A percentile compares a stretch with the other conserved stretches of the same genome.
Evolutionary conservation across 2,113 vertebrate species (phyloP).

Genomic region (Rhinoderma darwinii): DNA sequence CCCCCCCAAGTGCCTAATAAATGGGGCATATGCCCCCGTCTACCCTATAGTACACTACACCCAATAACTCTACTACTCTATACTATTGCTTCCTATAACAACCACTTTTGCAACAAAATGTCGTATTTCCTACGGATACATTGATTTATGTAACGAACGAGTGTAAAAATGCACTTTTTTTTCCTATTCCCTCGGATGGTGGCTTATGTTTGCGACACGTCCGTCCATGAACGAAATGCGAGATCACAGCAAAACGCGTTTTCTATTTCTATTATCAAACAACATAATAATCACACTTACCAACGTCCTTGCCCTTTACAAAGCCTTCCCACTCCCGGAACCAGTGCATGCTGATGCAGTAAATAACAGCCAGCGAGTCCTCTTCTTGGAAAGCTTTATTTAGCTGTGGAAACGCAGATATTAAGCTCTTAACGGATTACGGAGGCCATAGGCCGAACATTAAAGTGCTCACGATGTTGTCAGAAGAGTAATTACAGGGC

Average conservation of each 20-base stretch:
- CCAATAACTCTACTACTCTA: no score
- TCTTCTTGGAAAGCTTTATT: constrained; percentile 99
- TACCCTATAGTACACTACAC: no score
- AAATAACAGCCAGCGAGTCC: constrained; percentile 92
- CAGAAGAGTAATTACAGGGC: neutral
- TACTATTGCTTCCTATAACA: no score
- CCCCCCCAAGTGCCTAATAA: no score
- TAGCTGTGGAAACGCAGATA: constrained; percentile 73
- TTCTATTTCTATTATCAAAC: neutral
- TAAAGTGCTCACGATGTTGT: neutral
- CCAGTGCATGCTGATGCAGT: constrained; percentile 99
- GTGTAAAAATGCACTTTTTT: no score
- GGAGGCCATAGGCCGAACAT: neutral
- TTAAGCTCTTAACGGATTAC: constrained; percentile 16
- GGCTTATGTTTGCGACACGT: neutral
- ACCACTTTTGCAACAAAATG: no score
- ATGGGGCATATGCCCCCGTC: no score
- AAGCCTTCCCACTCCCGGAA: constrained; percentile 98
- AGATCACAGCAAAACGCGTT: neutral
- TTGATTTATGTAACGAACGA: no score
- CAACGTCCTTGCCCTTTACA: constrained; percentile 96
- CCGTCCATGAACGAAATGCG: neutral
- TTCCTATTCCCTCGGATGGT: neutral
- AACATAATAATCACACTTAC: constrained; percentile 74
- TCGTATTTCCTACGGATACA: no score